Evolutionary conservation across 2,888 invertebrate species (phyloP).

Genomic region (Cheilosia soror): DNA sequence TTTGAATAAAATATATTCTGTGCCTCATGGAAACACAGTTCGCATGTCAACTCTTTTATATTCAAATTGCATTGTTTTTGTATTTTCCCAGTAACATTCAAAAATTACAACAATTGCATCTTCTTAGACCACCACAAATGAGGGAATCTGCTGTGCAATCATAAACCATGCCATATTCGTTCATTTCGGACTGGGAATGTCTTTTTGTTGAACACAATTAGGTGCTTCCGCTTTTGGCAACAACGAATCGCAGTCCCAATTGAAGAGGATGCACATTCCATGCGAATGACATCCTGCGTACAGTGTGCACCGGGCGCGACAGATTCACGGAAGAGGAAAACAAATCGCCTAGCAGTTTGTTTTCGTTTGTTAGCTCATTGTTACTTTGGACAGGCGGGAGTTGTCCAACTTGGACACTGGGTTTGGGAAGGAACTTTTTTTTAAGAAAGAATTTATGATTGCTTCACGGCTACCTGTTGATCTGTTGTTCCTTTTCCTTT

Average conservation of each 20-base stretch:
- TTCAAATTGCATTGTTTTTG: background rate
- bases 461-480: conserved; percentile 30
- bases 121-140: background rate
- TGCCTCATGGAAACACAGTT: background rate
- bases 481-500: background rate
- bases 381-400: conserved; percentile 43
- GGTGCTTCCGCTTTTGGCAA: conserved; percentile 32
- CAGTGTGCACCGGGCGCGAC: conserved; percentile 4
- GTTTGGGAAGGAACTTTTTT: background rate
- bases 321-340: conserved; percentile 48
- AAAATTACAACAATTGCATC: too few species aligned
- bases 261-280: conserved; percentile 16
- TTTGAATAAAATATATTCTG: background rate
- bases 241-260: background rate
- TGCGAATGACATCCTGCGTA: conserved; percentile 34
- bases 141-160: background rate
- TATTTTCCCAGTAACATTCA: background rate
- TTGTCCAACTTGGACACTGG: too few species aligned
- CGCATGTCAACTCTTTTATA: conserved; percentile 1
- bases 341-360: conserved; percentile 62
- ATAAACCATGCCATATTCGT: conserved; percentile 29
- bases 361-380: conserved; percentile 64
- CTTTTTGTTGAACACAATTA: conserved; percentile 40
- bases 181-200: conserved; percentile 7
- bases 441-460: conserved; percentile 46